phyloP scores from a whole-genome alignment of 2,113 vertebrate species.

The Athene noctua region DNA sequence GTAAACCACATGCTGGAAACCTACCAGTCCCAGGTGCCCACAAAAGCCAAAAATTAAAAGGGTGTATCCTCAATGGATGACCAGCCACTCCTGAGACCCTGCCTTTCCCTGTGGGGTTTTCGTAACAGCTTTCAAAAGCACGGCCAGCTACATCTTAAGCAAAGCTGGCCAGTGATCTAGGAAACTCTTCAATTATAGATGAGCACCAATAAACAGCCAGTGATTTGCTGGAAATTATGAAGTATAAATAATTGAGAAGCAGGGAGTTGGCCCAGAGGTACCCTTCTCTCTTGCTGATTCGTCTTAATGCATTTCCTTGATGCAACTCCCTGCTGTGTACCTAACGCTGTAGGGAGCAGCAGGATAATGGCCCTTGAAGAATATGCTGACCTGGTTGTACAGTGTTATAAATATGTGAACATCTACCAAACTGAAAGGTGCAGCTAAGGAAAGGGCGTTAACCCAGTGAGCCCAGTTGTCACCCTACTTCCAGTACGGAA shows the following conservation, averaged over 20 bases:
- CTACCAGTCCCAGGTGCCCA: conserved; percentile 73
- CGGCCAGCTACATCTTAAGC: conserved; percentile 66
- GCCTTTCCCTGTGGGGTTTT: conserved; percentile 44
- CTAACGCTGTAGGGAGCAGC: conserved; percentile 40
- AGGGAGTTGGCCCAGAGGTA: conserved; percentile 65
- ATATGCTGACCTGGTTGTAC: conserved; percentile 61
- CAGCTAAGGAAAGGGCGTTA: not conserved
- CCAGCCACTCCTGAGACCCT: conserved; percentile 74
- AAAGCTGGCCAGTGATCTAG: conserved; percentile 77
- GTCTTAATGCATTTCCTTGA: conserved; percentile 78
- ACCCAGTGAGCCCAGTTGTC: not conserved
- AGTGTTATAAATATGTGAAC: not conserved
- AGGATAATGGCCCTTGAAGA: conserved; percentile 38
- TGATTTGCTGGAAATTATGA: conserved; percentile 82
- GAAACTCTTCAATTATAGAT: conserved; percentile 81
- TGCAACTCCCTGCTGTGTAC: conserved; percentile 62
- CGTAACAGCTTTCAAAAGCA: conserved; percentile 73
- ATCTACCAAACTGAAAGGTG: not conserved
- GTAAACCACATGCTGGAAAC: conserved; percentile 75
- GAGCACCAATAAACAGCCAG: conserved; percentile 79
- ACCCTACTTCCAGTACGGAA: not conserved
- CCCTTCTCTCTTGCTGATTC: conserved; percentile 70
- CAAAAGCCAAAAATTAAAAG: conserved; percentile 83
- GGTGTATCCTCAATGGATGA: conserved; percentile 73
- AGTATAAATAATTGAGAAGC: conserved; percentile 80